These are phyloP conservation scores for Alcis repandata DNA, from an alignment of 2,888 invertebrate species.

Conservation along the genomic window DNA sequence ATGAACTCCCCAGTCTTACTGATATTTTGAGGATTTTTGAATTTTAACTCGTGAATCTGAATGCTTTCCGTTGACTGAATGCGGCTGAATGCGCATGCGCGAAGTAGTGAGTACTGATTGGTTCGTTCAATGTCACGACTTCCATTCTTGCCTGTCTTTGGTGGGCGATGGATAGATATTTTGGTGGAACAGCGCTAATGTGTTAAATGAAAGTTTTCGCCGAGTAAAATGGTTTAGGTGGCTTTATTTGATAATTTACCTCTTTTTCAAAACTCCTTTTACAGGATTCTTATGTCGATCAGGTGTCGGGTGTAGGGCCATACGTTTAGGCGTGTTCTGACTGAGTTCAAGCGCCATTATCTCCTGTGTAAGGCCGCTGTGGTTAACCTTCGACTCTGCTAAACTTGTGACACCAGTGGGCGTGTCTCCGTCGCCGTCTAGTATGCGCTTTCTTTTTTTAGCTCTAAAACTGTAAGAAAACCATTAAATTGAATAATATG, in stretches of 20 bases:
- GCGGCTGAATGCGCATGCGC: too few relatives aligned
- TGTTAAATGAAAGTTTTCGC: neutral
- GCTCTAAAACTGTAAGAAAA: slow-evolving; percentile 76
- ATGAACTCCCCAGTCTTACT: too few relatives aligned
- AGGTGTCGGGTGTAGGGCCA: slow-evolving; percentile 82
- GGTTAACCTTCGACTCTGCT: slow-evolving; percentile 76
- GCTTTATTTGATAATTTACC: slow-evolving; percentile 68
- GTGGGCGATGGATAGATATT: too few relatives aligned
- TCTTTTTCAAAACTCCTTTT: slow-evolving; percentile 88
- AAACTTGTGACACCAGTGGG: slow-evolving; percentile 78
- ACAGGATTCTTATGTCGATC: slow-evolving; percentile 83
- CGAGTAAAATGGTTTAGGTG: too few relatives aligned
- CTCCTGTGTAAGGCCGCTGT: slow-evolving; percentile 90
- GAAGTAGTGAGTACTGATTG: too few relatives aligned
- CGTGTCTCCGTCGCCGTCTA: slow-evolving; percentile 80
- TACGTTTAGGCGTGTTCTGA: slow-evolving; percentile 89
- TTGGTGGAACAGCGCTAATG: too few relatives aligned
- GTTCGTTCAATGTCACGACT: too few relatives aligned
- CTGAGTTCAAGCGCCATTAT: slow-evolving; percentile 89
- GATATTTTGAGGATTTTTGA: too few relatives aligned
- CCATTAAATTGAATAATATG: slow-evolving; percentile 13
- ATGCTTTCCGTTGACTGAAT: too few relatives aligned
- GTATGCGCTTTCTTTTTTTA: slow-evolving; percentile 87
- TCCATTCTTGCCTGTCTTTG: too few relatives aligned
- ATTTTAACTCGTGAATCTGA: neutral